Conservation (phyloP, 2,888 invertebrate species). For the Lathronympha strigana region DNA sequence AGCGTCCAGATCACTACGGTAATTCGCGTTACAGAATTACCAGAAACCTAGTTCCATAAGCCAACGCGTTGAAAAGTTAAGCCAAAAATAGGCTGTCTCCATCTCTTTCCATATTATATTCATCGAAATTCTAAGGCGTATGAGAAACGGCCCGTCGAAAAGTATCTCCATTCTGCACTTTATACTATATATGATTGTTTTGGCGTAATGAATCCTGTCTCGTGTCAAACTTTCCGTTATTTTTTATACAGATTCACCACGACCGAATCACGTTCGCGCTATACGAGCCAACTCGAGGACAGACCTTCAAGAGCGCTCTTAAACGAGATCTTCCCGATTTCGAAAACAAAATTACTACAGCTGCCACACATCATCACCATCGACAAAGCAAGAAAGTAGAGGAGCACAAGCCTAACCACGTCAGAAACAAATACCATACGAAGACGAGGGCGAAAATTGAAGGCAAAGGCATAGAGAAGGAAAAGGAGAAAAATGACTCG, state of each 20-base stretch:
- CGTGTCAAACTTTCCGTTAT: no score
- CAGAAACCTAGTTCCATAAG: no score
- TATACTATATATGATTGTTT: no score
- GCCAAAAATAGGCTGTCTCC: no score
- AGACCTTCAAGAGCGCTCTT: slow-evolving; percentile 75
- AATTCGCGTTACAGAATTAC: no score
- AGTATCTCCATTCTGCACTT: no score
- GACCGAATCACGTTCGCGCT: slow-evolving; percentile 77
- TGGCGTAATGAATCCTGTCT: no score
- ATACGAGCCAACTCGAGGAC: slow-evolving; percentile 74
- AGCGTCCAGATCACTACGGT: no score
- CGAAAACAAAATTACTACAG: slow-evolving; percentile 50
- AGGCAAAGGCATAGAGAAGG: slow-evolving; percentile 68
- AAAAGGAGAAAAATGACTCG: slow-evolving; percentile 68
- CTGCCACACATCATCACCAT: slow-evolving; percentile 50
- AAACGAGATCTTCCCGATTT: slow-evolving; percentile 66
- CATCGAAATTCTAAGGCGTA: no score
- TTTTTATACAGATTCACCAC: slow-evolving; percentile 67
- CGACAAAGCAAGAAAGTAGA: slow-evolving; percentile 59
- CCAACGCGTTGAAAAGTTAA: no score
- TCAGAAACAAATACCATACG: slow-evolving; percentile 53
- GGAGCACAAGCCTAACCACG: slow-evolving; percentile 47
- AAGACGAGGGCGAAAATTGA: slow-evolving; percentile 59
- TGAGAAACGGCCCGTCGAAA: no score
- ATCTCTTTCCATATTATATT: no score